These are phyloP conservation scores for Fregetta grallaria DNA, from an alignment of 2,113 vertebrate genomes.

Conservation along the genomic window DNA sequence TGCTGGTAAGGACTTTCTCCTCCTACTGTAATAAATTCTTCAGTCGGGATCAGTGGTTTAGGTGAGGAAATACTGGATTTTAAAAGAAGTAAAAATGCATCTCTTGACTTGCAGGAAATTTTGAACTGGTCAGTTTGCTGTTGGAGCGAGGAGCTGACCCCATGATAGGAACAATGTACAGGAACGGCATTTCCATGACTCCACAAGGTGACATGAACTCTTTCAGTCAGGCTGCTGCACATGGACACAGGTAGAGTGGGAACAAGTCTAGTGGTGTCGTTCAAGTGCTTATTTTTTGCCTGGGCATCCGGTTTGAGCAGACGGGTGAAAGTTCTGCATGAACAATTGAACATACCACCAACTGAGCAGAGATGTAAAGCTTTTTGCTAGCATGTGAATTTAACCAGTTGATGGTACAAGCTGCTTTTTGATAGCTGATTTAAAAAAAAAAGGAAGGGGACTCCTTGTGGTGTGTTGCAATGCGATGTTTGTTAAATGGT, in stretches of 20 bases:
- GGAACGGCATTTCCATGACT: conserved; percentile 94
- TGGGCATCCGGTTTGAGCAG: background rate
- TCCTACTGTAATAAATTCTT: background rate
- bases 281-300: background rate
- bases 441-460: background rate
- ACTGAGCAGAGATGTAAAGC: background rate
- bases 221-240: conserved; percentile 97
- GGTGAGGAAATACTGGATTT: background rate
- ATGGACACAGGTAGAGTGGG: conserved; percentile 94
- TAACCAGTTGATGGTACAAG: conserved; percentile 4
- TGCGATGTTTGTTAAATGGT: conserved; percentile 19
- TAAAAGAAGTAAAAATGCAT: conserved; percentile 37
- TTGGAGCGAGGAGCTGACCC: conserved; percentile 94
- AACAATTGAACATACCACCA: background rate
- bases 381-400: conserved; percentile 36
- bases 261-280: conserved; percentile 30
- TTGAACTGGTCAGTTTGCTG: conserved; percentile 96
- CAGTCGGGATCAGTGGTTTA: background rate
- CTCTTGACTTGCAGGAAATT: conserved; percentile 86
- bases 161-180: conserved; percentile 96
- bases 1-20: conserved; percentile 81
- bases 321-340: conserved; percentile 39
- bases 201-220: conserved; percentile 98
- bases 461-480: background rate
- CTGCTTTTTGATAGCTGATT: background rate